Conservation (phyloP, 2,888 invertebrate genomes). For the Drosophila robusta region DNA sequence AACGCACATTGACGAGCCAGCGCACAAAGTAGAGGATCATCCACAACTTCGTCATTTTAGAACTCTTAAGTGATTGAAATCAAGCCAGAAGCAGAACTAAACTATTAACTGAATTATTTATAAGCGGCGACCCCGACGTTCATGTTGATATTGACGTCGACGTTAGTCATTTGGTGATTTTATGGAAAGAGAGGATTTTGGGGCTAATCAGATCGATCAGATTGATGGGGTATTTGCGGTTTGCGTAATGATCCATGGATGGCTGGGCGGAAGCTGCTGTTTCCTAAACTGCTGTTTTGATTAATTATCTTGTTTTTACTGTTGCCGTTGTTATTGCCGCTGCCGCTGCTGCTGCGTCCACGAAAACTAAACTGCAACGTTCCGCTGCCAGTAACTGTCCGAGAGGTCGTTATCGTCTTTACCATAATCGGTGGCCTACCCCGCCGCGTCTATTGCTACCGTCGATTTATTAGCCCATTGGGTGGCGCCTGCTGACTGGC, state of each 20-base stretch:
- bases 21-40: slow-evolving; percentile 49
- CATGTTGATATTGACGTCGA: not conserved
- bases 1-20: slow-evolving; percentile 41
- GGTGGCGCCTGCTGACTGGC: slow-evolving; percentile 89
- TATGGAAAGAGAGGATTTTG: slow-evolving; percentile 15
- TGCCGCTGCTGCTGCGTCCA: slow-evolving; percentile 36
- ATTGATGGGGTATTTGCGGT: slow-evolving; percentile 28
- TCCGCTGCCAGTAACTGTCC: slow-evolving; percentile 34
- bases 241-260: slow-evolving; percentile 57
- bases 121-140: slow-evolving; percentile 15
- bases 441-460: slow-evolving; percentile 89
- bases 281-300: not conserved
- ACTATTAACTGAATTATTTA: slow-evolving; percentile 37
- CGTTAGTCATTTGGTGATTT: slow-evolving; percentile 20
- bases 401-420: slow-evolving; percentile 41
- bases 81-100: slow-evolving; percentile 42
- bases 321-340: slow-evolving; percentile 20
- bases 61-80: slow-evolving; percentile 52
- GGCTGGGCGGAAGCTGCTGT: slow-evolving; percentile 39
- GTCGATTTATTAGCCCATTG: slow-evolving; percentile 93
- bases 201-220: slow-evolving; percentile 14
- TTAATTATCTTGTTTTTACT: slow-evolving; percentile 21
- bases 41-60: slow-evolving; percentile 69
- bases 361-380: slow-evolving; percentile 26
- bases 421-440: slow-evolving; percentile 65